These are phyloP conservation scores for Pilophorus perplexus DNA, from an alignment of 2,888 invertebrate species.

Conservation along the genomic window DNA sequence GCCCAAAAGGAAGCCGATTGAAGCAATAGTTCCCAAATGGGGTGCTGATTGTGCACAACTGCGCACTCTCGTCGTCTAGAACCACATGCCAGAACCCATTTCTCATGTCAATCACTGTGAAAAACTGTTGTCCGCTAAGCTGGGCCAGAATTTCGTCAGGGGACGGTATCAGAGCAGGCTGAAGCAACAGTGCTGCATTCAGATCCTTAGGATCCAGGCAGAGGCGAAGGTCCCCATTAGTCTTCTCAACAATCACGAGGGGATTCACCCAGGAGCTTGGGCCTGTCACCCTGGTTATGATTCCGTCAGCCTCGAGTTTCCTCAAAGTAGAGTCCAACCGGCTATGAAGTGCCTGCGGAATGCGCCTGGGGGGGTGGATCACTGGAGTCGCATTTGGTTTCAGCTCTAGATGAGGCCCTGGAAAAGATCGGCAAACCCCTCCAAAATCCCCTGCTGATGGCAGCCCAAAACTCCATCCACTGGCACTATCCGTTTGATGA, in stretches of 20 bases:
- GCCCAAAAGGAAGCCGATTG: slow-evolving; percentile 1
- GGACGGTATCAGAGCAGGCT: slow-evolving; percentile 43
- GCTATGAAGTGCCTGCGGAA: slow-evolving; percentile 44
- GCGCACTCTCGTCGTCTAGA: slow-evolving; percentile 45
- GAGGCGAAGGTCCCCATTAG: slow-evolving; percentile 44
- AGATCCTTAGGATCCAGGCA: slow-evolving; percentile 46
- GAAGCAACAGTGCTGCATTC: slow-evolving; percentile 42
- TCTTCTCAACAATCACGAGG: slow-evolving; percentile 45
- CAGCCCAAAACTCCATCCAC: not conserved
- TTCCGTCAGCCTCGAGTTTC: slow-evolving; percentile 37
- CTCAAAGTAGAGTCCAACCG: slow-evolving; percentile 42
- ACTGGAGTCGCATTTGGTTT: slow-evolving; percentile 32
- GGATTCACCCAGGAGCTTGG: slow-evolving; percentile 47
- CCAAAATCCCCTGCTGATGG: not conserved
- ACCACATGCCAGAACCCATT: slow-evolving; percentile 45
- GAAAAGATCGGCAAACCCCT: no score
- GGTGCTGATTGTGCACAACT: slow-evolving; percentile 46
- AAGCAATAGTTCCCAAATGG: slow-evolving; percentile 45
- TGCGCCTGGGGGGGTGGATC: slow-evolving; percentile 44
- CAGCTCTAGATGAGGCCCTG: slow-evolving; percentile 11
- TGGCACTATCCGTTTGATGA: not conserved
- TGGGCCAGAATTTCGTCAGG: slow-evolving; percentile 44
- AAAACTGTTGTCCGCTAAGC: slow-evolving; percentile 40
- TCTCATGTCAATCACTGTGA: slow-evolving; percentile 43
- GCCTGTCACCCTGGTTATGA: slow-evolving; percentile 45